These are phyloP conservation scores for Chrysomela aeneicollis DNA, from an alignment of 2,888 invertebrate genomes.

Conservation along the genomic window DNA sequence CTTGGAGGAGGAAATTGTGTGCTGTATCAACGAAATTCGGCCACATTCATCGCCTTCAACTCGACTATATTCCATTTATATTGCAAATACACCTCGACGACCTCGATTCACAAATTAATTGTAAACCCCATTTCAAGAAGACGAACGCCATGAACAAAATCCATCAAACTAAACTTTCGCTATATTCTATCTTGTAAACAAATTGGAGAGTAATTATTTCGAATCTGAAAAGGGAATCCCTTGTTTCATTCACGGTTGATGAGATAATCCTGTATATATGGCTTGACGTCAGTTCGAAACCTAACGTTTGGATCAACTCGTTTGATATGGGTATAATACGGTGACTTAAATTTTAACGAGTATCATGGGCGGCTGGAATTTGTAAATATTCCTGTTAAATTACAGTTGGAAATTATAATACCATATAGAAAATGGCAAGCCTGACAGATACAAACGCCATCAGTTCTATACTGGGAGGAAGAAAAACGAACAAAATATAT, in stretches of 20 bases:
- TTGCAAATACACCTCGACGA: no score
- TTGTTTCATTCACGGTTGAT: not conserved
- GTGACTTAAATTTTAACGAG: not conserved
- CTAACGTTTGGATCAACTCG: conserved; percentile 1
- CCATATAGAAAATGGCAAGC: not conserved
- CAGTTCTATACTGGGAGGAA: no score
- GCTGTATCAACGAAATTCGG: no score
- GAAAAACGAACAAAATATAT: no score
- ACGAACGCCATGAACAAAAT: no score
- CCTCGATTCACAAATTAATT: no score
- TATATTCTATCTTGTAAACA: no score
- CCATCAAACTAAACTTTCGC: no score
- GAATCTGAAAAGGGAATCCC: not conserved
- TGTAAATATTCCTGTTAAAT: not conserved
- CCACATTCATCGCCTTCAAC: no score
- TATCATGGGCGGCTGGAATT: not conserved
- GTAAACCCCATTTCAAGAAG: no score
- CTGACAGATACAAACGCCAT: not conserved
- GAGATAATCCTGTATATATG: not conserved
- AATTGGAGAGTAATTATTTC: not conserved
- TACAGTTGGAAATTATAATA: not conserved
- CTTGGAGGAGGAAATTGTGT: no score
- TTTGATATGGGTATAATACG: not conserved
- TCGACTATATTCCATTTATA: no score
- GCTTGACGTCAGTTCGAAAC: not conserved